Percentiles rank a stretch among this genome's conserved stretches.
Evolutionary conservation across 2,797 vertebrate genomes (phyloP).

Genomic region (Darevskia mixta): DNA sequence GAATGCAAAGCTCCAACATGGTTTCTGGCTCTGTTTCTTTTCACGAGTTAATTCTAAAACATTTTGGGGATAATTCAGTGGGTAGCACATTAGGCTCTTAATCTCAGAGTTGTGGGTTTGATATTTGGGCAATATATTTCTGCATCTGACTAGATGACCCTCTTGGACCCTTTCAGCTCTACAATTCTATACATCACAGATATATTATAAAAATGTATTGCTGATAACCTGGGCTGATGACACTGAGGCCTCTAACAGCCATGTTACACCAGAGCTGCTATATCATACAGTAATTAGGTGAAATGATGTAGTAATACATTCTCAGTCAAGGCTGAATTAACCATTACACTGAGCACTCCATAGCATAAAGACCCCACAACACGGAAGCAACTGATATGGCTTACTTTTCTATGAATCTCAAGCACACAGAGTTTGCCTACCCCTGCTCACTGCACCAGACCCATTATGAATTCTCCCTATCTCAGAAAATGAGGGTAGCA

Average conservation of each 20-base stretch:
- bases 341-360: not conserved
- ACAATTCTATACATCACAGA: not conserved
- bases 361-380: not conserved
- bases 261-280: slow-evolving; percentile 32
- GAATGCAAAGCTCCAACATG: not conserved
- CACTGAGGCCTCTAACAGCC: slow-evolving; percentile 33
- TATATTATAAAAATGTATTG: slow-evolving; percentile 16
- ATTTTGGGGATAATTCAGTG: too few relatives aligned
- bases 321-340: slow-evolving; percentile 9
- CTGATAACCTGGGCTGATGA: slow-evolving; percentile 10
- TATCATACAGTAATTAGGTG: slow-evolving; percentile 36
- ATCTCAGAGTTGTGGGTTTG: too few relatives aligned
- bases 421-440: not conserved
- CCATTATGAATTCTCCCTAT: not conserved
- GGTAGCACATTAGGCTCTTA: too few relatives aligned
- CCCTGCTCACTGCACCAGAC: not conserved
- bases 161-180: too few relatives aligned
- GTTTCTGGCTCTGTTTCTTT: not conserved
- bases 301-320: slow-evolving; percentile 51
- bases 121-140: too few relatives aligned
- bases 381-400: not conserved
- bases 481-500: not conserved
- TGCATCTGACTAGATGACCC: too few relatives aligned
- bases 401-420: not conserved
- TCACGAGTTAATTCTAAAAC: not conserved